Base-by-base conservation (phyloP, 2,797 vertebrate species). In the Okamejei kenojei region DNA sequence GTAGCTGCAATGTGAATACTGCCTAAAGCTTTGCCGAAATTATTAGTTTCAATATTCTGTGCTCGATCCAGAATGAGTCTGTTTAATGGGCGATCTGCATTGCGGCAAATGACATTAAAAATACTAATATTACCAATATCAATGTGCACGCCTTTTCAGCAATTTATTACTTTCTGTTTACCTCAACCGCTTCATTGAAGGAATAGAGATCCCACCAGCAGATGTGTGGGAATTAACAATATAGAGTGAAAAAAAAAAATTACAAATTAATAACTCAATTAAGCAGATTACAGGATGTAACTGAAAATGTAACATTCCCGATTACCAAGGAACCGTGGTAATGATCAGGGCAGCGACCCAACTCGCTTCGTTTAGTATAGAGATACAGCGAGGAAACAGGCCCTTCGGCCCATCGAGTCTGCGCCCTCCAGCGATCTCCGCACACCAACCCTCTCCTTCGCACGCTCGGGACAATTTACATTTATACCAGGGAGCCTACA, bases 101-200 rank as follows among this genome's bases (percentile, higher is more conserved):
- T 65, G 2, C 45, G 65, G 45, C 68, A 91, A 73, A 90, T 38
- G 7, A 45, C 54, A 73, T 45, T 45, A 71, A 92, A 92, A 76
- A 38, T 90, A 90, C 32, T 71, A 21, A 45, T 8, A 68, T 38
- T 90, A 73, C 11, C 35, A 45, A 23, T 35, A 74, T 92, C 90
- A 76, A 92, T 7, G 35, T 90, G n/a, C 68, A 90, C 76, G 35
- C 58, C 68, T 92, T 92, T 92, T 73, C 90, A 74, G 90, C 76
- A 76, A 92, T 54, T 54, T 92, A 45, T 76, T 38, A 92, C 90
- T 92, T 92, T 92, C 90, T 92, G 23, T 92, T 74, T 54, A 74
- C 68, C 73, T 92, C 71, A 76, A 38, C 38, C 54, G 71, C 76
- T 92, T 92, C 68, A 45, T 91, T 65, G 11, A 29, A 63, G 29